Percentiles rank a stretch among this genome's conserved stretches.
These are phyloP conservation scores for Forbesichthys papilliferus DNA, from an alignment of 2,113 vertebrate genomes.

Conservation along the genomic window DNA sequence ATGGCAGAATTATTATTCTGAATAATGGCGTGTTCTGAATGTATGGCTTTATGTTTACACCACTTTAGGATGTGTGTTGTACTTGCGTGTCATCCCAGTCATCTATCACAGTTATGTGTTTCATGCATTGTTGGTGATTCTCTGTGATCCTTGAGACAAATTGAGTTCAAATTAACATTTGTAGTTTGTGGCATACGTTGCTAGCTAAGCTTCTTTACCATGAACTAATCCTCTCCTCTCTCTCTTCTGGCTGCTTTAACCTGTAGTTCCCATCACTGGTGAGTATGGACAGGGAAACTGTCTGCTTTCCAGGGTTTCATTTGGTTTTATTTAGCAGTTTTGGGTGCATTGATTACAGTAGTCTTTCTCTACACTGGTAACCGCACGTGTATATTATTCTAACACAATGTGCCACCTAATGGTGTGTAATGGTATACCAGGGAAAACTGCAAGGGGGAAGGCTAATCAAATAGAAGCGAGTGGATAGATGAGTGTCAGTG, in stretches of 20 bases:
- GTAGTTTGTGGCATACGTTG: not conserved
- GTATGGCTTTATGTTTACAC: too few relatives aligned
- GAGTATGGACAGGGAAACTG: constrained; percentile 64
- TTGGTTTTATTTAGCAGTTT: not conserved
- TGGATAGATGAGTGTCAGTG: not conserved
- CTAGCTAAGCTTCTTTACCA: constrained; percentile 12
- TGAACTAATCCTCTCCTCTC: constrained; percentile 42
- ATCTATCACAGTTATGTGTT: constrained; percentile 2
- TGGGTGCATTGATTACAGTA: too few relatives aligned
- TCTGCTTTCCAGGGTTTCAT: too few relatives aligned
- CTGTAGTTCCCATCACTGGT: constrained; percentile 97
- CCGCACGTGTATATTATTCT: too few relatives aligned
- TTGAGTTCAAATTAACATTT: not conserved
- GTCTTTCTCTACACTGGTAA: too few relatives aligned
- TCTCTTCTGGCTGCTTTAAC: constrained; percentile 82
- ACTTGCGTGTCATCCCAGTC: not conserved
- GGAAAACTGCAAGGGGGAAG: not conserved
- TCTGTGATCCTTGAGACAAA: not conserved
- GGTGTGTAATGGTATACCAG: not conserved
- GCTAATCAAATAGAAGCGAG: not conserved
- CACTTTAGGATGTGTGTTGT: not conserved
- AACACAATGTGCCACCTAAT: too few relatives aligned
- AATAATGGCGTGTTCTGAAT: too few relatives aligned
- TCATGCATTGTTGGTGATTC: constrained; percentile 5
- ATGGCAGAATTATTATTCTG: too few relatives aligned